Evolutionary conservation across 1,140 invertebrate genomes (phyloP), one percentile per base, ranked within the genome.

Genomic region (Caenorhabditis briggsae): DNA sequence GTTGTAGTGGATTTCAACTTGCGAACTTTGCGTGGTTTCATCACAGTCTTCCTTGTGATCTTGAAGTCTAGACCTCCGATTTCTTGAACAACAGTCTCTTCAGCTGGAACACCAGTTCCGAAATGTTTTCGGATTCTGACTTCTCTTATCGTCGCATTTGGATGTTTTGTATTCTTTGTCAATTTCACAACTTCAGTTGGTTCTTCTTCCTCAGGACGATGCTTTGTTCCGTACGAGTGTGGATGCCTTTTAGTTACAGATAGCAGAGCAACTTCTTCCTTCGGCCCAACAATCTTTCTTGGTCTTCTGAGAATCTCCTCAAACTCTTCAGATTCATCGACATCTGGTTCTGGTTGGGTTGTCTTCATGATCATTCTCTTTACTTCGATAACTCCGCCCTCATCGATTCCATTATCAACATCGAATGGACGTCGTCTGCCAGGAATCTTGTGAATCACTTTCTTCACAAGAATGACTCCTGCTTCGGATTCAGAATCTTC

Each of bases 241-340:
- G 65, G 65, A 74, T 74, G 65, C n/a, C n/a, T 74, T 5, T 74
- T 74, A 1, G 65, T 74, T 8, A 74, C 65, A 2, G 65, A 74
- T 1, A 74, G 41, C 43, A 74, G 43, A 74, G 46, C 65, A 46
- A 74, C 65, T 74, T 74, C 65, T 18, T 74, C 65, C 23, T 43
- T 74, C 2, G 65, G 65, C 5, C 43, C 65, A n/a, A 74, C n/a
- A 12, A 9, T 74, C 18, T 48, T 74, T 18, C 65, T 14, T 12
- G 65, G 65, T 74, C 41, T 74, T 46, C 65, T 74, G 43, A 74
- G 48, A n/a, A 74, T 74, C 23, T 74, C 65, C n/a, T 74, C 65
- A n/a, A 74, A 5, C 16, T 74, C 65, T 46, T 74, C 65, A 16
- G 65, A 74, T 46, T 74, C 65, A 74, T 74, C 65, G 5, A n/a